Evolutionary conservation across 2,888 invertebrate genomes (phyloP), one percentile per base, ranked within the genome.

Genomic region (Nemapogon koenigi): DNA sequence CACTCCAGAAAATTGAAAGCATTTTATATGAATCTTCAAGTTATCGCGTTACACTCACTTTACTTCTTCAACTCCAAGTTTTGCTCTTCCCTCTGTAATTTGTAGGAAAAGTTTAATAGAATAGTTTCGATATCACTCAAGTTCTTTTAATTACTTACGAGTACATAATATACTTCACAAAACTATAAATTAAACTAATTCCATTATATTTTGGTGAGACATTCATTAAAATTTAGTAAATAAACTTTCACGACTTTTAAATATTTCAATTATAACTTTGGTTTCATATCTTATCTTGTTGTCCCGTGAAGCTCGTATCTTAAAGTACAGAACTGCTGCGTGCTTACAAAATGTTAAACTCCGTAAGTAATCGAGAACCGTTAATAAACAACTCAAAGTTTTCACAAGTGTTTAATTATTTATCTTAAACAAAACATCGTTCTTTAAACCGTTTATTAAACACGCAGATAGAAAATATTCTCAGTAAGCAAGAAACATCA

Each of bases 341-440:
- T n/a, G 31, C n/a, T 33, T 19, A 33, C 33, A 55, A 67, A 65
- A 64, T 62, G 62, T 69, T 70, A 56, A 64, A 66, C 55, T 62
- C 62, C 6, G 55, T 64, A 64, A 57, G 60, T 69, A 75, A 75
- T 75, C 71, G 66, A 67, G 71, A 37, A 62, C 52, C 58, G 66
- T 68, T 76, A 73, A 76, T 73, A 69, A 72, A 70, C 64, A 72
- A 60, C 57, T 55, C 55, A 49, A 70, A 75, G 70, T 73, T 72
- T 75, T 71, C 65, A 59, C 67, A 66, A 73, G 65, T 69, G 62
- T 66, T 72, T 62, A 63, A 71, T 73, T 70, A 72, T 75, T 72
- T 70, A 64, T 69, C 70, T 64, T 64, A 64, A 72, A 71, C 68
- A 72, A 71, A 73, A 71, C 70, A 70, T 70, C 59, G 62, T 57